Evolutionary conservation across 2,888 invertebrate genomes (phyloP), one percentile per base, ranked within the genome.

Genomic region (Eurois occulta): DNA sequence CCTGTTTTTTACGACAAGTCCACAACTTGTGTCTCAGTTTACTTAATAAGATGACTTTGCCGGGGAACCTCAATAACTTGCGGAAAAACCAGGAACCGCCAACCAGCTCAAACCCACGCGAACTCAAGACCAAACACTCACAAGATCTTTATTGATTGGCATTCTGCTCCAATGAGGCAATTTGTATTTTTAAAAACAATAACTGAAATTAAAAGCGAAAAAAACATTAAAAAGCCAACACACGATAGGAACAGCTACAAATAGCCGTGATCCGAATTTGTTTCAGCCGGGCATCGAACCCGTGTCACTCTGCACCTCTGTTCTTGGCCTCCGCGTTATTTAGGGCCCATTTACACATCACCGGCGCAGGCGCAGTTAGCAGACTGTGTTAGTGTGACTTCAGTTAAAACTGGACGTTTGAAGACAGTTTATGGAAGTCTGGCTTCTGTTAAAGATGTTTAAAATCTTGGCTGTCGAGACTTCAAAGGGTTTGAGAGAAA

Each of bases 261-360:
- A 87, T 88, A 89, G 73, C 86, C 83, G 84, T 90, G 87, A 76
- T 84, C 85, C 82, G 72, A 88, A 90, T 89, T 78, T 81, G 80
- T 74, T 60, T 77, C 75, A 64, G 48, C 48, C 89, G 93, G 92
- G 85, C 92, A 87, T 93, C 92, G 93, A 92, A 92, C 93, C 83
- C 89, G 78, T 73, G 82, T 84, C 86, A 86, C 71, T 87, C 83
- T 16, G 55, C 86, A 82, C 86, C 81, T 87, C 86, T 87, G 89
- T 84, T 89, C 90, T 91, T 91, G 91, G 91, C 92, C 91, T 89
- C 89, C 66, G 78, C 58, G 72, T 80, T 87, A 91, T 84, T 75
- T 90, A 85, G 86, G 81, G 72, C 85, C 72, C 78, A 78, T 83
- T 74, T 86, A 80, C 81, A 78, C 80, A 80, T 81, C 80, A 79